Base-by-base conservation (phyloP, 2,797 vertebrate species). In the Oophaga sylvatica region DNA sequence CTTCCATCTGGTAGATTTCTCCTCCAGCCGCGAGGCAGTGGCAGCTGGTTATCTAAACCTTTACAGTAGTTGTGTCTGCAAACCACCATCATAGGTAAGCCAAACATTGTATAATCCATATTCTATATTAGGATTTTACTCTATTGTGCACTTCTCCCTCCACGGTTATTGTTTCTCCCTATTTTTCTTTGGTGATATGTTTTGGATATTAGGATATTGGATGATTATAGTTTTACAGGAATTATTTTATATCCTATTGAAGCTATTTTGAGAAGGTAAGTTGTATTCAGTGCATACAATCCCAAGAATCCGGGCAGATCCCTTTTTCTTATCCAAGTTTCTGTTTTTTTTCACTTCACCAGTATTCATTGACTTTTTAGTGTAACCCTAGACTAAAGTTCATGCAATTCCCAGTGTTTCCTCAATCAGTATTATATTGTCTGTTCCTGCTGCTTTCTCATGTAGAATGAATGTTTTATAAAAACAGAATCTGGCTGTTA, bases 371-470 rank as follows among this genome's bases (percentile, higher is more conserved):
- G 57, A 77, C 11, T 26, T 77, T 77, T 77, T 56, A 48, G 15
- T 56, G n/a, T 59, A 78, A 75, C 71, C 76, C 31, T n/a, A 1
- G 53, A 57, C 57, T 63, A 80, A 22, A 63, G 78, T 62, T 35
- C 57, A 80, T 80, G 77, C 60, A 80, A 80, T 60, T 80, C 76
- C 57, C 20, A 77, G 29, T 60, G 16, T 62, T 20, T 35, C 9
- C 57, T 62, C 57, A 63, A 20, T 63, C 78, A 63, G 63, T 63
- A 80, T 13, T 62, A 31, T 41, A 80, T 29, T 62, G 78, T 63
- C 8, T 80, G 78, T 10, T 60, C 10, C 78, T 80, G 78, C 11
- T 80, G 29, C 31, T 35, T 20, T 63, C 3, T 80, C 78, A 80
- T 80, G 78, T 63, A 41, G 57, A 62, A 62, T 41, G 11, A 63